Base-by-base conservation (phyloP, 2,797 vertebrate species). In the Cryptoblepharus egeriae region DNA sequence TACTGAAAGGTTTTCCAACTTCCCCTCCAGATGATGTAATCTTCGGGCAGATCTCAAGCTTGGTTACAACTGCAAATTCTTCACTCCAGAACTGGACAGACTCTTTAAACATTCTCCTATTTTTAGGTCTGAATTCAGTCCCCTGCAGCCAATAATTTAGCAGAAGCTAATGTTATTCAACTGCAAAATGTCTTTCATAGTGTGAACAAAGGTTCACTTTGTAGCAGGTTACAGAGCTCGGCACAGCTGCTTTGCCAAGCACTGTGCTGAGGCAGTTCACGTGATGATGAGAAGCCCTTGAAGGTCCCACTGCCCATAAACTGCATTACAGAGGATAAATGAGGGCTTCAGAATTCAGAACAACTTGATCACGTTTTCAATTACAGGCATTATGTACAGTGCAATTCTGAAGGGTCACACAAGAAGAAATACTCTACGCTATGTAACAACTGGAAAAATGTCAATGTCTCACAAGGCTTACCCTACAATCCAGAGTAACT, bases 11-110 rank as follows among this genome's bases (percentile, higher is more conserved):
- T 89, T 87, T 87, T 91, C 86, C 88, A 89, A 30, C 85, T 92
- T 91, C 90, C 83, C 80, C 79, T 89, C 55, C 52, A 65, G 89
- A 90, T 93, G 91, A 93, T 76, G 78, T 92, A 88, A 92, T 70
- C 73, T 68, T 90, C 70, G 91, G 81, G 72, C 0, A 0, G 45
- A 76, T 0, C 81, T 89, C 91, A 92, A 81, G 71, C 73, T 37
- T 88, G 72, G 74, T 91, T 91, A 88, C 0, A 0, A 91, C 84
- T 76, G 75, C 88, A 90, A 89, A 92, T 77, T 84, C 84, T 88
- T 79, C 90, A 82, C 70, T 91, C 87, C 0, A 2, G 89, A 86
- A 82, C 88, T 89, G 90, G 85, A 76, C 69, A 74, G 55, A 16
- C 45, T 49, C 71, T 68, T 82, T 78, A 78, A 78, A 85, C 75